Conservation (phyloP, 2,888 invertebrate species). For the Horisme vitalbata region DNA sequence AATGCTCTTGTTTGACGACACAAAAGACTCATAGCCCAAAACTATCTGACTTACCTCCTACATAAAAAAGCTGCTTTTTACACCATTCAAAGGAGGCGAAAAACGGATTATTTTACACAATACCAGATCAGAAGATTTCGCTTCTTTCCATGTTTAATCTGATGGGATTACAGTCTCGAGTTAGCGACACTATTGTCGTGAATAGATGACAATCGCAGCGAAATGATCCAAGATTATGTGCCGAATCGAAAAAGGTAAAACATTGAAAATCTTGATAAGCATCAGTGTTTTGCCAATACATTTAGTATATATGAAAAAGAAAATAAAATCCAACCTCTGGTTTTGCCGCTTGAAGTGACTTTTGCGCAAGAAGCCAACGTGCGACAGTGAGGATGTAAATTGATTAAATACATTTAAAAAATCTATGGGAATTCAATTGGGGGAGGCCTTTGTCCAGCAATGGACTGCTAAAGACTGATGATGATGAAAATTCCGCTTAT, state of each 20-base stretch:
- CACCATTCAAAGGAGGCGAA: slow-evolving; percentile 17
- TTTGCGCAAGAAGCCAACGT: slow-evolving; percentile 1
- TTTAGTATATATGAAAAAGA: too few relatives aligned
- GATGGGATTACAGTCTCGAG: slow-evolving; percentile 30
- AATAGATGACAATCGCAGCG: slow-evolving; percentile 13
- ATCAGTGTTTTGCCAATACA: slow-evolving; percentile 21
- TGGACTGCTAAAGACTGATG: too few relatives aligned
- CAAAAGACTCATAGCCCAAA: too few relatives aligned
- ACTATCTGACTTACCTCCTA: slow-evolving; percentile 5
- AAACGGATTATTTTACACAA: slow-evolving; percentile 32
- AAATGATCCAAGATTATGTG: slow-evolving; percentile 16
- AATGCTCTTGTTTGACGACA: slow-evolving; percentile 4
- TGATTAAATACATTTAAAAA: too few relatives aligned
- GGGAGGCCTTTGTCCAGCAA: too few relatives aligned
- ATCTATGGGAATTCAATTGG: too few relatives aligned
- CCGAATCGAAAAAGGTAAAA: slow-evolving; percentile 19
- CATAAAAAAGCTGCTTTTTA: slow-evolving; percentile 13
- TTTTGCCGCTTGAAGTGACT: slow-evolving; percentile 13
- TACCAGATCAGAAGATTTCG: slow-evolving; percentile 21
- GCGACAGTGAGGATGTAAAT: too few relatives aligned
- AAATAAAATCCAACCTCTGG: too few relatives aligned
- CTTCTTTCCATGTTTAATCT: slow-evolving; percentile 23
- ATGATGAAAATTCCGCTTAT: too few relatives aligned
- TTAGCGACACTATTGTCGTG: slow-evolving; percentile 17
- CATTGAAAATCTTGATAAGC: slow-evolving; percentile 11